Conservation (phyloP, 2,888 invertebrate genomes). For the Cataglyphis albicans region DNA sequence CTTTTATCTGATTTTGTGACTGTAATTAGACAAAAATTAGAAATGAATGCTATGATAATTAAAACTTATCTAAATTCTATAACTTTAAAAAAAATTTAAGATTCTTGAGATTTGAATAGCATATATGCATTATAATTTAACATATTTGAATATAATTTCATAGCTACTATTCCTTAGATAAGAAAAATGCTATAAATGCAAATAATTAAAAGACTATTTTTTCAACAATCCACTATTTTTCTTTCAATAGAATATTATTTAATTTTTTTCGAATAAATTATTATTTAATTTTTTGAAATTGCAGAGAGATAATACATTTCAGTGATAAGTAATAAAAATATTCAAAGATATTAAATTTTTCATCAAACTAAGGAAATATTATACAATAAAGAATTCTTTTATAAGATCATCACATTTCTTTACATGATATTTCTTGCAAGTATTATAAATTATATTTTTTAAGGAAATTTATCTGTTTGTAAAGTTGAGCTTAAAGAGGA, state of each 20-base stretch:
- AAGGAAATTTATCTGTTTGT: background rate
- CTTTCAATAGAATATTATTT: background rate
- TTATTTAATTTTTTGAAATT: slow-evolving; percentile 19
- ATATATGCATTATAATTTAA: background rate
- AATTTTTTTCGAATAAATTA: background rate
- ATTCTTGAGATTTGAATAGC: background rate
- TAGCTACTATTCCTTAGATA: slow-evolving; percentile 11
- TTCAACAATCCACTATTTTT: slow-evolving; percentile 12
- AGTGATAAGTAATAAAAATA: slow-evolving; percentile 14
- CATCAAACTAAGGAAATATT: slow-evolving; percentile 14
- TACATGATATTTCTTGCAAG: slow-evolving; percentile 9
- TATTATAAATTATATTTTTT: background rate
- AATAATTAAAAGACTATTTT: background rate
- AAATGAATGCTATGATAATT: background rate
- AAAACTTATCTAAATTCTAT: slow-evolving; percentile 17
- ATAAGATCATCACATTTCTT: slow-evolving; percentile 4
- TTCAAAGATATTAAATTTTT: slow-evolving; percentile 6
- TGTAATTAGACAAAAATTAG: background rate
- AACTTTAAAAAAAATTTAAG: background rate
- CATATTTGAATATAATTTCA: background rate
- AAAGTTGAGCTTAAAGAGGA: slow-evolving; percentile 7
- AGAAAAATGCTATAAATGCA: slow-evolving; percentile 63
- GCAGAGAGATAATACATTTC: background rate
- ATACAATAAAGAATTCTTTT: background rate
- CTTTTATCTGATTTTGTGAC: slow-evolving; percentile 22